Evolutionary conservation across 1,140 invertebrate genomes (phyloP), one percentile per base, ranked within the genome.

Genomic region (Thaumatotibia leucotreta): DNA sequence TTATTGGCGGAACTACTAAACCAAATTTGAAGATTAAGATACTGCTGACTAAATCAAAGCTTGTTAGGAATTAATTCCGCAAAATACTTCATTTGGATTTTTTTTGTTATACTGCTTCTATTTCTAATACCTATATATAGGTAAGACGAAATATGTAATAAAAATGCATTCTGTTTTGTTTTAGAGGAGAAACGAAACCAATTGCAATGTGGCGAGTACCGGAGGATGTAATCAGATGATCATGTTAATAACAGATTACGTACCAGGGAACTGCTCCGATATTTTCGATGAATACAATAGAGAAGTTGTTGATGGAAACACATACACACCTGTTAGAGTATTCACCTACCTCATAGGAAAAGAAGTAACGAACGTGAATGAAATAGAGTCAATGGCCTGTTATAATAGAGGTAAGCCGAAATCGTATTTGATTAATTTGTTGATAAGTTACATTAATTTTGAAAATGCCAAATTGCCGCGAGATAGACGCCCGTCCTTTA

Each of bases 231-330:
- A 99, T 91, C 98, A 99, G 91, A 95, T 98, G 6, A 98, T 99
- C 49, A 99, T 99, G 98, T 88, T 99, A n/a, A 95, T 99, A 50
- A 99, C 99, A 0, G 99, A 99, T 91, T 98, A 98, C 29, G 95
- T 99, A n/a, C 95, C 97, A 0, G 95, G 96, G 61, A 98, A 97
- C 81, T 94, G 97, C 58, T 97, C 97, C 27, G 95, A 95, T 71
- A 94, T 99, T 8, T 98, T 99, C 78, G 92, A 96, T 71, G 89
- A 93, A 54, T 96, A 97, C 87, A 99, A 99, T 84, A 94, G 94
- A 89, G 86, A 93, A 11, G 92, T 93, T 20, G 94, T 95, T 66
- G 92, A 92, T 0, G 74, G 70, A 3, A 81, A 86, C 14, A 93
- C 92, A 0, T 92, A 89, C 32, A 95, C 95, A 75, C 94, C 97